Evolutionary conservation across 2,888 invertebrate genomes (phyloP).

Genomic region (Drosophila prolongata): DNA sequence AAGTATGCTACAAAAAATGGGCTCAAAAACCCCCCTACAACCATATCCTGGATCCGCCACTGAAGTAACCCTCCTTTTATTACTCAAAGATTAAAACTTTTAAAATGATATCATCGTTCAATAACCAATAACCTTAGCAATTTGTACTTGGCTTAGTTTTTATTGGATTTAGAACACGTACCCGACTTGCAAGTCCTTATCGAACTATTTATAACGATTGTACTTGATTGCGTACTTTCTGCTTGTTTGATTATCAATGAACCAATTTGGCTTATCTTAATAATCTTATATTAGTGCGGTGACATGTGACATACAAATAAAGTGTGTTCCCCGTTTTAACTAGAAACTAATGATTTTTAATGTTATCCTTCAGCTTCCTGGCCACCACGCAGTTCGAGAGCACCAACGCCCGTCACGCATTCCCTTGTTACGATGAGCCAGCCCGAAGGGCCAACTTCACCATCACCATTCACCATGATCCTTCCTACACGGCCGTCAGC

Average conservation of each 20-base stretch:
- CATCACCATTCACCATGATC: conserved; percentile 74
- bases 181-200: not conserved
- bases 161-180: not conserved
- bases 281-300: not conserved
- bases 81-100: too few relatives aligned
- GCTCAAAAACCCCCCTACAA: too few relatives aligned
- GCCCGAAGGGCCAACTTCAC: conserved; percentile 88
- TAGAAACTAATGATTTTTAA: not conserved
- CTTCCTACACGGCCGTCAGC: conserved; percentile 76
- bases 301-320: not conserved
- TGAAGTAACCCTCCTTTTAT: too few relatives aligned
- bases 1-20: too few relatives aligned
- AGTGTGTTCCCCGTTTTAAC: not conserved
- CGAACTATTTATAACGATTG: not conserved
- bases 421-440: conserved; percentile 90
- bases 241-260: conserved; percentile 4
- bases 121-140: too few relatives aligned
- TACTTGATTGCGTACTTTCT: not conserved
- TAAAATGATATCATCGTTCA: too few relatives aligned
- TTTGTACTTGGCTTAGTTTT: not conserved
- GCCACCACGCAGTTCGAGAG: conserved; percentile 89
- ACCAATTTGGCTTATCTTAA: conserved; percentile 10
- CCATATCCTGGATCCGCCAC: too few relatives aligned
- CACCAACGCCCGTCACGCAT: conserved; percentile 88
- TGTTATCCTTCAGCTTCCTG: conserved; percentile 77